Evolutionary conservation across 92 coral and sea anemone species (phyloP).

Genomic region (Meandrina meandrites): DNA sequence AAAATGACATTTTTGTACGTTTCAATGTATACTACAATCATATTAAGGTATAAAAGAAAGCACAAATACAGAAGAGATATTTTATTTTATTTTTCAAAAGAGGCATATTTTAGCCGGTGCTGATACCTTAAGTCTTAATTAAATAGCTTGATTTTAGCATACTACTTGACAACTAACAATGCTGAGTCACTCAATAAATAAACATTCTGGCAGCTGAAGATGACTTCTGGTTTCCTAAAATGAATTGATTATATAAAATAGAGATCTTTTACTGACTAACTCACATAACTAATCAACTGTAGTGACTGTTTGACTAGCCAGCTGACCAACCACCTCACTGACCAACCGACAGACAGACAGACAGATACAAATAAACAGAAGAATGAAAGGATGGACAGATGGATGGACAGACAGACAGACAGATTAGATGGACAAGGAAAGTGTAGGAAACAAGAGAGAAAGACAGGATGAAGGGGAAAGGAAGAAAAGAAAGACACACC

Average conservation of each 20-base stretch:
- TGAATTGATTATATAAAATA: background rate
- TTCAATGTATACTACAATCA: too few species aligned
- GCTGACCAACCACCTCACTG: background rate
- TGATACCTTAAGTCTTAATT: background rate
- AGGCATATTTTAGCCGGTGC: too few species aligned
- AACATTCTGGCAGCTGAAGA: background rate
- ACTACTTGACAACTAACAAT: background rate
- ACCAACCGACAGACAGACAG: background rate
- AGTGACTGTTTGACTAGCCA: too few species aligned
- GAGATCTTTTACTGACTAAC: too few species aligned
- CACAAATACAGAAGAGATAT: too few species aligned
- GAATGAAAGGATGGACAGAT: background rate
- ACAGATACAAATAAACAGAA: background rate
- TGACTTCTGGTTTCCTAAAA: background rate
- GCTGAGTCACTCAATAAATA: background rate
- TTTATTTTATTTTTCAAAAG: too few species aligned
- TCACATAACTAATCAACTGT: too few species aligned
- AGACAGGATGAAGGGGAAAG: background rate
- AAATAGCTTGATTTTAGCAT: too few species aligned
- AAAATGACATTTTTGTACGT: too few species aligned
- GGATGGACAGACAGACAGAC: background rate
- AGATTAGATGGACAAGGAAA: background rate
- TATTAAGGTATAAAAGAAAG: too few species aligned
- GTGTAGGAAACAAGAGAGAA: background rate
- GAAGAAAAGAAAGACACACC: background rate